phyloP scores from a whole-genome alignment of 2,113 vertebrate species.

The Corythaixoides concolor region DNA sequence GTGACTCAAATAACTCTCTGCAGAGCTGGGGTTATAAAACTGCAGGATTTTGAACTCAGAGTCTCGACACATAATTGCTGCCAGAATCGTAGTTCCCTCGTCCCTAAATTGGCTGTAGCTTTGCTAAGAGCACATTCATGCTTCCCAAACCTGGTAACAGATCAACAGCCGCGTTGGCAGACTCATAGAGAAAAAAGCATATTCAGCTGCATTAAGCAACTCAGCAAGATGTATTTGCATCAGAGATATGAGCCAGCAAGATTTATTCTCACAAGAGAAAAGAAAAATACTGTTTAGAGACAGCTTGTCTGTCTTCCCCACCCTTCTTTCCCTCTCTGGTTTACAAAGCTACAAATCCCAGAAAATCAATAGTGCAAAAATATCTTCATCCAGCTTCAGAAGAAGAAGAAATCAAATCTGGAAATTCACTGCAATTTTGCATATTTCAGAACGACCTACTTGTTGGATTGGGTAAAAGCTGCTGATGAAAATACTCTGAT shows the following conservation, averaged over 20 bases:
- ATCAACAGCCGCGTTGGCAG: neutral
- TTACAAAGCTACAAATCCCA: neutral
- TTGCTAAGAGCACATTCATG: neutral
- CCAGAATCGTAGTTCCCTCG: neutral
- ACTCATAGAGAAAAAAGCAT: neutral
- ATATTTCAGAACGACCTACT: neutral
- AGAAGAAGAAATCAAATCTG: neutral
- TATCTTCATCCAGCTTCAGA: neutral
- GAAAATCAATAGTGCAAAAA: neutral
- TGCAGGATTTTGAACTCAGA: neutral
- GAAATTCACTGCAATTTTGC: neutral
- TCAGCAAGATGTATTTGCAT: neutral
- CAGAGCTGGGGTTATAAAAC: neutral
- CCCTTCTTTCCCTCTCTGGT: neutral
- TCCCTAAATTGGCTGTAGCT: neutral
- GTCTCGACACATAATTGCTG: neutral
- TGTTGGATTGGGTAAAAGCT: neutral
- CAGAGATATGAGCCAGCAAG: neutral
- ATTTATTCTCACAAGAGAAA: neutral
- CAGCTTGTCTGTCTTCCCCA: neutral
- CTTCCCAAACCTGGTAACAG: neutral
- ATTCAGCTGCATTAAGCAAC: neutral
- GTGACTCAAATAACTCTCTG: neutral
- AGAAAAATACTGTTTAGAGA: neutral
- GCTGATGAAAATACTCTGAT: neutral